Evolutionary conservation across 2,797 vertebrate species (phyloP).

Genomic region (Phoeniculus purpureus): DNA sequence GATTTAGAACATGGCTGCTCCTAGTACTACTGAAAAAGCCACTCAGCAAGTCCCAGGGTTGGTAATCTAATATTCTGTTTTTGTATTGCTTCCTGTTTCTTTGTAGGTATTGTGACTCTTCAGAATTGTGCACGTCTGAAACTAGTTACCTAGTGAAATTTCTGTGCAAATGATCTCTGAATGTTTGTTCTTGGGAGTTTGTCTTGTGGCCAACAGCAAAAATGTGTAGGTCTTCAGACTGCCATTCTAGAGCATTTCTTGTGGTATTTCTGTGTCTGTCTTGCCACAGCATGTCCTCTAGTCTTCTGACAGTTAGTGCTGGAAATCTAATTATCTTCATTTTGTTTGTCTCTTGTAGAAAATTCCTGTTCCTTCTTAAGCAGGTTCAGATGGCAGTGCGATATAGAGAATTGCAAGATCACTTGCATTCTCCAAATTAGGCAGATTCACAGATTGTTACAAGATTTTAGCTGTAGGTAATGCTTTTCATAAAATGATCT

Average conservation of each 20-base stretch:
- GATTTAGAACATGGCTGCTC: background rate
- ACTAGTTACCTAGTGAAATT: background rate
- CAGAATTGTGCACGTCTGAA: background rate
- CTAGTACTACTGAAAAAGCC: background rate
- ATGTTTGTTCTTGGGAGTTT: background rate
- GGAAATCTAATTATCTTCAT: constrained; percentile 28
- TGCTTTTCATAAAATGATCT: background rate
- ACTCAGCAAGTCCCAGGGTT: background rate
- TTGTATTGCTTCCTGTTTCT: background rate
- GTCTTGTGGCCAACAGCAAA: background rate
- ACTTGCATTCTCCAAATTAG: background rate
- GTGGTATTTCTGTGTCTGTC: background rate
- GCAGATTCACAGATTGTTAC: background rate
- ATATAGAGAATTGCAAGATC: background rate
- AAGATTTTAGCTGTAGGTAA: background rate
- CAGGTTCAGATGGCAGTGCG: background rate
- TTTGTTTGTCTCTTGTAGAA: background rate
- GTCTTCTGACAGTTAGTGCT: constrained; percentile 2
- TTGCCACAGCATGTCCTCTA: background rate
- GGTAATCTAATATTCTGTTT: background rate
- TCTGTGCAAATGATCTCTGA: background rate
- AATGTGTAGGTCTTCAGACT: background rate
- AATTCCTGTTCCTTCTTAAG: background rate
- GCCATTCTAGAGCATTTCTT: background rate
- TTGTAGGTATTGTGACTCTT: background rate